These are phyloP conservation scores for Varanus salvator DNA, from an alignment of 2,113 vertebrate species.

Conservation along the genomic window DNA sequence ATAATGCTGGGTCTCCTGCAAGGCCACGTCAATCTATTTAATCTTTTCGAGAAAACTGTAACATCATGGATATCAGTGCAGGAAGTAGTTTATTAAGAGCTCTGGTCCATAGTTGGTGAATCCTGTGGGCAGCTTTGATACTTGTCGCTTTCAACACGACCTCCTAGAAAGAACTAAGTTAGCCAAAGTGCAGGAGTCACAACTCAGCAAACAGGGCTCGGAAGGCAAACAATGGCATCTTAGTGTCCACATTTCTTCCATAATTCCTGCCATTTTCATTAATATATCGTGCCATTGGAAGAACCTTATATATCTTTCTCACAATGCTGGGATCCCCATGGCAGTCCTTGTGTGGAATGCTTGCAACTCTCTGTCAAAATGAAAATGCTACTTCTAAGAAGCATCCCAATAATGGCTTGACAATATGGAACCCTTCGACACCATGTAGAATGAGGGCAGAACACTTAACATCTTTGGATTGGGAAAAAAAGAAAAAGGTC, in stretches of 20 bases:
- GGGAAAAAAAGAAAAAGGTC: no score
- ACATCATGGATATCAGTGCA: background rate
- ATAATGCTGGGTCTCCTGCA: fast-evolving
- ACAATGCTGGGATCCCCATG: background rate
- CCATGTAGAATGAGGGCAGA: no score
- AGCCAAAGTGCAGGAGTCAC: background rate
- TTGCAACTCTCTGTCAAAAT: no score
- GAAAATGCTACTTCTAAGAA: no score
- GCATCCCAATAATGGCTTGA: no score
- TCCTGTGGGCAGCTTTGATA: slow-evolving; percentile 16
- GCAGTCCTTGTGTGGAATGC: background rate
- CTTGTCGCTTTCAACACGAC: fast-evolving
- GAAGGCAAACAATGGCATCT: background rate
- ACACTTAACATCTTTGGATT: no score
- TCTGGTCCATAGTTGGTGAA: background rate
- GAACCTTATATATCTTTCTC: background rate
- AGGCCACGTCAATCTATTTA: background rate
- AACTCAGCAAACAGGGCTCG: background rate
- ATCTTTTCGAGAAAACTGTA: background rate
- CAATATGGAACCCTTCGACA: no score
- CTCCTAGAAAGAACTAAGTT: slow-evolving; percentile 43
- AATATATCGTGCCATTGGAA: background rate
- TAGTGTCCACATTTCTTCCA: background rate
- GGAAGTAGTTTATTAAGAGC: background rate
- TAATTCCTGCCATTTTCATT: background rate